Evolutionary conservation across 2,113 vertebrate genomes (phyloP), one percentile per base, ranked within the genome.

Genomic region (Octodon degus): DNA sequence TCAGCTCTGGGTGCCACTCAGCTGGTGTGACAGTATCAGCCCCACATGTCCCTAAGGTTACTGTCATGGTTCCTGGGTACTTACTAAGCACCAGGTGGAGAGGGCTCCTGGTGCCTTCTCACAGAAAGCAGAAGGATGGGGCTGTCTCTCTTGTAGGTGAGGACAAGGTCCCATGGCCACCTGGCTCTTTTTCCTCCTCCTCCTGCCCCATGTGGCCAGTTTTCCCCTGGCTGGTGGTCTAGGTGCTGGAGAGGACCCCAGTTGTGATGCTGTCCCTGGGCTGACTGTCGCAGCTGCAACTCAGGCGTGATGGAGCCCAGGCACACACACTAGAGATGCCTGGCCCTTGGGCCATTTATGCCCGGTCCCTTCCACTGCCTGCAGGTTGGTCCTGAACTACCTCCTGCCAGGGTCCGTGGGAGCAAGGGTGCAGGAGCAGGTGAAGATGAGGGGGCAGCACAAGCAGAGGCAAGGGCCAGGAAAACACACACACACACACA

Each of bases 191-290:
- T 17, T 2, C n/a, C 17, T 47, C 72, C 37, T 50, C 1, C 25
- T 9, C 24, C 40, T 10, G 34, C 76, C 27, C n/a, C 9, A 2
- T 0, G 0, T 0, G n/a, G 53, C n/a, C 70, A 37, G 19, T 34
- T 47, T 30, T 43, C 24, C 5, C 4, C 2, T 8, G 34, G 82
- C 2, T 6, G 40, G 30, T 14, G 90, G 65, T 20, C 89, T 62
- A 79, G 60, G 4, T 60, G 27, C 12, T 14, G 0, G 7, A 60
- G 86, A 77, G 65, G 70, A 58, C 58, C 11, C 5, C n/a, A 2
- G 27, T 53, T 1, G 2, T 10, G 47, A 53, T 10, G 80, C 9
- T 7, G 30, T 24, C 37, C 77, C 19, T 9, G 24, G 62, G 25
- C 62, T 65, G 82, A 19, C 50, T 5, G 65, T 8, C 16, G 1